Percentiles rank a stretch among this genome's conserved stretches.
Conservation (phyloP, 2,888 invertebrate genomes). For the Spialia ferax region DNA sequence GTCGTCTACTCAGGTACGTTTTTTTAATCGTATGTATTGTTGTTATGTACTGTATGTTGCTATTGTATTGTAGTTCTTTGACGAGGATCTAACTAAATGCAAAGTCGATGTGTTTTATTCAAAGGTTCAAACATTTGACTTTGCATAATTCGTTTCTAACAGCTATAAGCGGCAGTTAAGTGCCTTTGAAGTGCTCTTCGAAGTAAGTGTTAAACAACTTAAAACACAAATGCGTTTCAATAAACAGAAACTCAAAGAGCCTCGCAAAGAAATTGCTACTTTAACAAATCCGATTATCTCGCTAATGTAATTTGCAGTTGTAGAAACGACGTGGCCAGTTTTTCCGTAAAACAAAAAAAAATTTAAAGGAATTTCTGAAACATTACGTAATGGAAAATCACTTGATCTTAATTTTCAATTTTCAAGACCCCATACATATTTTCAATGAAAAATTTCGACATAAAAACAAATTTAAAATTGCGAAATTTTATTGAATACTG, state of each 20-base stretch:
- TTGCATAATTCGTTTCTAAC: constrained; percentile 23
- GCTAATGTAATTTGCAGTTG: constrained; percentile 59
- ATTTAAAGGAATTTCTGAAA: not conserved
- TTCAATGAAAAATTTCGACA: too few species aligned
- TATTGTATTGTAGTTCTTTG: not conserved
- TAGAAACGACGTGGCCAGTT: constrained; percentile 49
- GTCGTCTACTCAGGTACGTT: too few species aligned
- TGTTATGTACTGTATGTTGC: too few species aligned
- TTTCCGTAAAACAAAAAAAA: not conserved
- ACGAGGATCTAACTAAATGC: not conserved
- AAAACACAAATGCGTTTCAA: constrained; percentile 20
- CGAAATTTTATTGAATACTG: too few species aligned
- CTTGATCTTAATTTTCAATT: not conserved
- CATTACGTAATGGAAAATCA: not conserved
- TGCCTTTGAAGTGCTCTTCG: constrained; percentile 4
- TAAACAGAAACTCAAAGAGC: constrained; percentile 37
- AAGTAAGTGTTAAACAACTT: constrained; percentile 23
- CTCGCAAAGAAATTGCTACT: constrained; percentile 45
- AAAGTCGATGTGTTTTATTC: constrained; percentile 33
- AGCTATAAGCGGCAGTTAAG: constrained; percentile 8
- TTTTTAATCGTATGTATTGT: too few species aligned
- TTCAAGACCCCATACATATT: not conserved
- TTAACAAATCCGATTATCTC: constrained; percentile 56
- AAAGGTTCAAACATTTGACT: constrained; percentile 22
- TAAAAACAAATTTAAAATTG: too few species aligned